Conservation (phyloP, 1,140 invertebrate species). For the Lucilia sericata region DNA sequence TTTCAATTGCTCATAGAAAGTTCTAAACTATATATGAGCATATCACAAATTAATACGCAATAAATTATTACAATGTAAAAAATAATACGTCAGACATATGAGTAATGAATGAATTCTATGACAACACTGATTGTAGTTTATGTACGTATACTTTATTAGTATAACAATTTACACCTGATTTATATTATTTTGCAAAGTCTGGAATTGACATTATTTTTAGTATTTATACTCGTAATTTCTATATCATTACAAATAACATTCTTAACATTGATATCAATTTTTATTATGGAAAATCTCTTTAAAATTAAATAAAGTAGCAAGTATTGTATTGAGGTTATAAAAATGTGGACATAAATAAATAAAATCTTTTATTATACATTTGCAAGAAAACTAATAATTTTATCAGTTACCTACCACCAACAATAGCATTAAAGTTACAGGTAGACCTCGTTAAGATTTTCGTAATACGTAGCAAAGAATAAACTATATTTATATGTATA, state of each 20-base stretch:
- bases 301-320: conserved; percentile 43
- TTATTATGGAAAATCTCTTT: conserved; percentile 37
- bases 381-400: neutral
- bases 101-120: no score
- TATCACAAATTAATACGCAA: no score
- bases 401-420: neutral
- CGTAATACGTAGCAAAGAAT: no score
- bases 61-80: no score
- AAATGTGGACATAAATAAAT: conserved; percentile 35
- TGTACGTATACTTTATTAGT: no score
- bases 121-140: no score
- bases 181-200: neutral
- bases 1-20: no score
- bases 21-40: no score
- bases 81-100: no score
- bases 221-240: neutral
- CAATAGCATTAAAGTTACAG: conserved; percentile 39
- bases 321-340: conserved; percentile 37
- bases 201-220: conserved; percentile 15
- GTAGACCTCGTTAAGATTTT: neutral
- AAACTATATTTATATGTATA: no score
- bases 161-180: no score
- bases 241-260: conserved; percentile 1
- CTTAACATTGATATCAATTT: neutral
- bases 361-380: conserved; percentile 31